Evolutionary conservation across 2,888 invertebrate genomes (phyloP).

Genomic region (Masnerella sp.): DNA sequence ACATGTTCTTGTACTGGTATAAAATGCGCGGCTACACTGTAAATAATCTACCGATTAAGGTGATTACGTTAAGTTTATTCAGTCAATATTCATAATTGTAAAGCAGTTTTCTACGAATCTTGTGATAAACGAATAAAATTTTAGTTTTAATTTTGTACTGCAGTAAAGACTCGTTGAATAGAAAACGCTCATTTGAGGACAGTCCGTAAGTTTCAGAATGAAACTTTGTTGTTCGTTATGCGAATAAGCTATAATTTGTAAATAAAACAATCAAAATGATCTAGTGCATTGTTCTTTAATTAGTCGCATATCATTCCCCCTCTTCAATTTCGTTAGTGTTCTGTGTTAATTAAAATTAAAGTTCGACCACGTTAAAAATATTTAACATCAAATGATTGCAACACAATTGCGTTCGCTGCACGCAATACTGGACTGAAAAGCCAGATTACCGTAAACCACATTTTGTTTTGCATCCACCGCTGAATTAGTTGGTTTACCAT

Average conservation of each 20-base stretch:
- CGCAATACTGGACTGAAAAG: constrained; percentile 3
- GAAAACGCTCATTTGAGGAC: constrained; percentile 1
- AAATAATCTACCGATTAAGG: constrained; percentile 20
- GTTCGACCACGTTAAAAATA: not conserved
- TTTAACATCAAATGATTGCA: constrained; percentile 1
- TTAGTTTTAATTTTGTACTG: constrained; percentile 29
- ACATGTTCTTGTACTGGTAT: constrained; percentile 17
- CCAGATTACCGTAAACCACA: constrained; percentile 11
- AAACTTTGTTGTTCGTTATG: constrained; percentile 11
- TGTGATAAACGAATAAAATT: constrained; percentile 31
- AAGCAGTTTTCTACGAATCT: constrained; percentile 36
- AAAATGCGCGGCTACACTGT: constrained; percentile 22
- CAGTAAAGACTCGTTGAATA: not conserved
- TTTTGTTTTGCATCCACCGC: no score
- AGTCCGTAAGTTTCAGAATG: not conserved
- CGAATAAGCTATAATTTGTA: constrained; percentile 31
- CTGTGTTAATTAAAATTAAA: not conserved
- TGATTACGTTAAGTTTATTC: constrained; percentile 16
- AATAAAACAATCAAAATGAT: constrained; percentile 19
- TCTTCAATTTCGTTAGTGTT: not conserved
- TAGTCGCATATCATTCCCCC: not conserved
- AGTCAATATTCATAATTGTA: constrained; percentile 34
- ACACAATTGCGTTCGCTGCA: constrained; percentile 7
- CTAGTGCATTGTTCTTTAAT: not conserved
- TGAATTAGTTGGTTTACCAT: no score